phyloP scores from a whole-genome alignment of 1,140 invertebrate genomes.

The Acromyrmex charruanus region DNA sequence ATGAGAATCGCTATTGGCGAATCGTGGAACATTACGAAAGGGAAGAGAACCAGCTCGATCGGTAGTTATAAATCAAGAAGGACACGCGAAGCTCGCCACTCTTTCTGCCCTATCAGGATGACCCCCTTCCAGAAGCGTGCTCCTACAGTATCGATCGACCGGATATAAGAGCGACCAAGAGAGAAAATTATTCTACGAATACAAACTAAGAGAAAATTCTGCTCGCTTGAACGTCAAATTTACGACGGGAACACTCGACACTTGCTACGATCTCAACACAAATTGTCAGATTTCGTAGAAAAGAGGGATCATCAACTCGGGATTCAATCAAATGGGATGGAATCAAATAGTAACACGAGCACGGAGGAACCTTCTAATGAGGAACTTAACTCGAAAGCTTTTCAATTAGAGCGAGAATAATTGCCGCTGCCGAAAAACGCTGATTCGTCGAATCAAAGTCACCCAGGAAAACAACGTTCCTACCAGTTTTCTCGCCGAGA shows the following conservation, averaged over 20 bases:
- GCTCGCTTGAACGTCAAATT: conserved; percentile 60
- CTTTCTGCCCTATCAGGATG: conserved; percentile 66
- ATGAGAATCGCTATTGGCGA: conserved; percentile 68
- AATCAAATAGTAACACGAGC: conserved; percentile 41
- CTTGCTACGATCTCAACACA: conserved; percentile 46
- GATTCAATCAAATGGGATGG: conserved; percentile 17
- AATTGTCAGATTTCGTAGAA: conserved; percentile 44
- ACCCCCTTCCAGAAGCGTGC: conserved; percentile 69
- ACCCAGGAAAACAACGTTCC: conserved; percentile 1
- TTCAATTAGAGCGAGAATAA: conserved; percentile 61
- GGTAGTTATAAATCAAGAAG: conserved; percentile 77
- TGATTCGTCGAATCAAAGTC: conserved; percentile 45
- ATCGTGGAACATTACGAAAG: conserved; percentile 25
- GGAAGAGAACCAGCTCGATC: conserved; percentile 62
- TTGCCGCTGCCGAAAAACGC: conserved; percentile 58
- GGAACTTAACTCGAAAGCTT: conserved; percentile 38
- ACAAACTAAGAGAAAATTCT: conserved; percentile 60
- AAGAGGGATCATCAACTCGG: conserved; percentile 34
- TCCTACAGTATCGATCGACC: conserved; percentile 69
- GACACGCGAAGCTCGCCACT: conserved; percentile 72
- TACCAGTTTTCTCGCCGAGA: not conserved
- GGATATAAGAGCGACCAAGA: conserved; percentile 63
- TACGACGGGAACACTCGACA: conserved; percentile 62
- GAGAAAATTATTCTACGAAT: conserved; percentile 59
- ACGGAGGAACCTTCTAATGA: conserved; percentile 36